Percentiles rank a stretch among this genome's conserved stretches.
Conservation (phyloP, 2,888 invertebrate genomes). For the Leucania comma region DNA sequence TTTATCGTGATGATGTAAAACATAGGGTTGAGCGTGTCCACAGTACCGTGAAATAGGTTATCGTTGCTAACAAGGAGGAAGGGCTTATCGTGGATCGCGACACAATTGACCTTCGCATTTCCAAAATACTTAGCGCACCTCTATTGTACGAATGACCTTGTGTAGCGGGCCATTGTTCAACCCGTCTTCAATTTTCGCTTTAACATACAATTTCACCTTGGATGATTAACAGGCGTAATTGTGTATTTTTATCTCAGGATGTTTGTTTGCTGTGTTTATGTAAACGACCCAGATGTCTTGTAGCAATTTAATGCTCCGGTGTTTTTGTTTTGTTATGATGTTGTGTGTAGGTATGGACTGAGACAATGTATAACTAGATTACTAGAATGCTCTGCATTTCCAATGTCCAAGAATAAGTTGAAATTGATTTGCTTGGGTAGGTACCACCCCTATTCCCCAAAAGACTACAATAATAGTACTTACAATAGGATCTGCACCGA, state of each 20-base stretch:
- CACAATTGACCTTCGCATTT: slow-evolving; percentile 85
- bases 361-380: background rate
- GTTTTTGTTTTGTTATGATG: slow-evolving; percentile 15
- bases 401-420: too few relatives aligned
- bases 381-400: background rate
- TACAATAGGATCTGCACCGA: too few relatives aligned
- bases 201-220: slow-evolving; percentile 86
- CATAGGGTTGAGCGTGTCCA: slow-evolving; percentile 68
- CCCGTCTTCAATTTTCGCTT: slow-evolving; percentile 81
- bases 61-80: slow-evolving; percentile 80
- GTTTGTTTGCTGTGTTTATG: slow-evolving; percentile 58
- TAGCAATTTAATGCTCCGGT: slow-evolving; percentile 16
- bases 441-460: too few relatives aligned
- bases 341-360: background rate
- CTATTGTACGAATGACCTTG: slow-evolving; percentile 83
- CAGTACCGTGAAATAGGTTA: slow-evolving; percentile 83
- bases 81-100: slow-evolving; percentile 83
- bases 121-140: slow-evolving; percentile 82
- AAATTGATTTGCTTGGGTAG: too few relatives aligned
- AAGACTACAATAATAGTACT: too few relatives aligned
- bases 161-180: slow-evolving; percentile 75
- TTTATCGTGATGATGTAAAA: slow-evolving; percentile 43
- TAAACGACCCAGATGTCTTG: slow-evolving; percentile 54
- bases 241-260: slow-evolving; percentile 66
- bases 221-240: slow-evolving; percentile 77